These are phyloP conservation scores for Benitochromis conjunctus DNA, from an alignment of 2,113 vertebrate species.

Conservation along the genomic window DNA sequence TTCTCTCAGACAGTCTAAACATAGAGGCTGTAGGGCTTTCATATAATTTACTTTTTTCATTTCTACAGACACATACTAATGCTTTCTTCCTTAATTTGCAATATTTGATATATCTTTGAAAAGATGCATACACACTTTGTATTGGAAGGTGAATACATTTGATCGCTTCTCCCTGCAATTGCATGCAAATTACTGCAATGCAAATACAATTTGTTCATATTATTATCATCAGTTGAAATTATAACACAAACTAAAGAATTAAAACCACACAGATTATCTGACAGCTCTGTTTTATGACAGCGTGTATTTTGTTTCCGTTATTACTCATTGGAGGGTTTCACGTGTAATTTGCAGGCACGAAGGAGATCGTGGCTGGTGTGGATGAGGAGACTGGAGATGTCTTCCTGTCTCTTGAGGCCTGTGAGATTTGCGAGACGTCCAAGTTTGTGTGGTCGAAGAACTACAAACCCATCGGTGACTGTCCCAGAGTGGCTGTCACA, in stretches of 20 bases:
- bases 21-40: neutral
- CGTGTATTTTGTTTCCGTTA: neutral
- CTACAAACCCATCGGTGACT: constrained; percentile 82
- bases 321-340: neutral
- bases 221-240: neutral
- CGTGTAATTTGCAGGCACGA: constrained; percentile 72
- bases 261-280: neutral
- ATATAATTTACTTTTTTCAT: neutral
- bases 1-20: neutral
- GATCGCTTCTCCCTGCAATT: neutral
- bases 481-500: constrained; percentile 70
- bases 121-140: neutral
- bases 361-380: constrained; percentile 86
- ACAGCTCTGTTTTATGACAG: neutral
- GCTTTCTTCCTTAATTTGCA: neutral
- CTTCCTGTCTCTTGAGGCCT: constrained; percentile 88
- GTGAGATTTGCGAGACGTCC: constrained; percentile 84
- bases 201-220: neutral
- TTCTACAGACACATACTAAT: neutral
- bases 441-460: constrained; percentile 90
- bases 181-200: neutral
- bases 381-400: constrained; percentile 88
- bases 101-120: neutral
- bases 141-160: neutral
- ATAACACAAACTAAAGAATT: neutral